phyloP scores from a whole-genome alignment of 2,888 invertebrate genomes.

The Drosophila kanekoi region DNA sequence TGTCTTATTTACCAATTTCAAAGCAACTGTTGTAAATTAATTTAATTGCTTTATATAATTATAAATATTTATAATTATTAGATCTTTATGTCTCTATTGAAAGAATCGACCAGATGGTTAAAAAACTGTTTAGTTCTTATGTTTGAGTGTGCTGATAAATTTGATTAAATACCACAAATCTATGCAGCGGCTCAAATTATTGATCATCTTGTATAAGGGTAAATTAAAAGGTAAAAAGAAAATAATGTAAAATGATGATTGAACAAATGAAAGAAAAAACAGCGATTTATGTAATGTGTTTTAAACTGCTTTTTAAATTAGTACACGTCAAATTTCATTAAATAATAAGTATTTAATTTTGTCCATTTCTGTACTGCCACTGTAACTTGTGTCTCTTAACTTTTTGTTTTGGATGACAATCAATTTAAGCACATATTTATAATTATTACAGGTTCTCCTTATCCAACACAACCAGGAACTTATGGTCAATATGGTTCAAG shows the following conservation, averaged over 20 bases:
- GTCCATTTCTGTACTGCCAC: slow-evolving; percentile 5
- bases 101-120: neutral
- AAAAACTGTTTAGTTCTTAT: neutral
- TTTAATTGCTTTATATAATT: neutral
- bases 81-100: neutral
- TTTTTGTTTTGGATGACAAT: neutral
- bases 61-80: neutral
- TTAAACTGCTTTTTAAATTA: neutral
- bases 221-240: no score
- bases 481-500: slow-evolving; percentile 90
- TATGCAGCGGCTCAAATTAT: no score
- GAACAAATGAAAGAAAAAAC: neutral
- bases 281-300: neutral
- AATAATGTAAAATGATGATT: neutral
- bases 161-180: no score
- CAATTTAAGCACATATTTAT: slow-evolving; percentile 7
- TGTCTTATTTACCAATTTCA: neutral
- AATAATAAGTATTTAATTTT: slow-evolving; percentile 13
- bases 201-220: no score
- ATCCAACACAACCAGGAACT: slow-evolving; percentile 87
- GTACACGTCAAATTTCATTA: neutral
- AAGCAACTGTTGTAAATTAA: neutral
- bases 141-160: neutral
- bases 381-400: slow-evolving; percentile 6
- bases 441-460: slow-evolving; percentile 85